A percentile compares a stretch with the other conserved stretches of the same genome.
phyloP scores from a whole-genome alignment of 2,113 vertebrate species.

The Calyptomena viridis region DNA sequence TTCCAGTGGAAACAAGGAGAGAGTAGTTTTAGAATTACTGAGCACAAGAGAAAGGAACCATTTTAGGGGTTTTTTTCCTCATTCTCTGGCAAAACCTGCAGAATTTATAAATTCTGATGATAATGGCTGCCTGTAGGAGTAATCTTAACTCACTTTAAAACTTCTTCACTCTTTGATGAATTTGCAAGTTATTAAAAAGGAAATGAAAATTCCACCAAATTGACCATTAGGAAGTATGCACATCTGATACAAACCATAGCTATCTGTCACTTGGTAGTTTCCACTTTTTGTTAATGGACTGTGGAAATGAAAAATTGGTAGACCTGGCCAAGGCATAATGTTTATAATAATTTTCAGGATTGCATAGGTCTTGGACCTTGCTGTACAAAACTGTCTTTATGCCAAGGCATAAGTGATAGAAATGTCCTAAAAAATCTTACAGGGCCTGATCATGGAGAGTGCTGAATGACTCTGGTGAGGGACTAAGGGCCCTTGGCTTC shows the following conservation, averaged over 20 bases:
- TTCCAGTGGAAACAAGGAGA: neutral
- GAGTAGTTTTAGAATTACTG: neutral
- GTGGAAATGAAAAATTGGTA: neutral
- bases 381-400: neutral
- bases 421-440: neutral
- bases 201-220: neutral
- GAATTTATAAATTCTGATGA: neutral
- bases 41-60: neutral
- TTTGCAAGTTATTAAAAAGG: neutral
- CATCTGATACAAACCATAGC: neutral
- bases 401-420: neutral
- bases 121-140: neutral
- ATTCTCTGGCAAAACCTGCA: neutral
- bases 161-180: neutral
- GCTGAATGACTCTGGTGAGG: neutral
- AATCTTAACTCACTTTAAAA: neutral
- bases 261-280: neutral
- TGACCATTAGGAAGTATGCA: neutral
- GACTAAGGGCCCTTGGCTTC: neutral
- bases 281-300: neutral
- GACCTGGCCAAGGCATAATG: neutral
- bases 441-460: neutral
- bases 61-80: neutral
- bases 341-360: neutral
- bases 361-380: neutral